These are phyloP conservation scores for Caenorhabditis tropicalis DNA, from an alignment of 1,140 invertebrate genomes.

Conservation along the genomic window DNA sequence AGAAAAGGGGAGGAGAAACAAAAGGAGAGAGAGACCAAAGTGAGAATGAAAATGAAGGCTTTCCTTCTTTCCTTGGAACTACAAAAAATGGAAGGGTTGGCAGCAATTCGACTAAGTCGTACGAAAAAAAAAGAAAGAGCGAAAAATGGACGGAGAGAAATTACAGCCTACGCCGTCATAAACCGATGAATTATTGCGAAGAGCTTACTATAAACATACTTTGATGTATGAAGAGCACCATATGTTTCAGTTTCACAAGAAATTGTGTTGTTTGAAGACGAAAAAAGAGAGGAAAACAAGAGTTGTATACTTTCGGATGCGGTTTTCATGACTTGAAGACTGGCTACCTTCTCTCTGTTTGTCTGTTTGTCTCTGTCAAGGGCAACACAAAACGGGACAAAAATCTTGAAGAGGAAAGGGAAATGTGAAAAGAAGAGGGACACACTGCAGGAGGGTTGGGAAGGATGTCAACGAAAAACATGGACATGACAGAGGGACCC, in stretches of 20 bases:
- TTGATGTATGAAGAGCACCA: background rate
- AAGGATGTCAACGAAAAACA: conserved; percentile 35
- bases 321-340: background rate
- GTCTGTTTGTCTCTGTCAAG: background rate
- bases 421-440: conserved; percentile 30
- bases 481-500: conserved; percentile 10
- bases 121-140: background rate
- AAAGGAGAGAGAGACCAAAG: background rate
- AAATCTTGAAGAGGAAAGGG: conserved; percentile 5
- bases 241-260: background rate
- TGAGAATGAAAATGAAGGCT: background rate
- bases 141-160: background rate
- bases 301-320: background rate
- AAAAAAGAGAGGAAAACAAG: background rate
- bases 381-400: conserved; percentile 16
- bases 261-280: background rate
- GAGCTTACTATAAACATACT: background rate
- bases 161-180: background rate
- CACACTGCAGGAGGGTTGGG: background rate
- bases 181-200: background rate
- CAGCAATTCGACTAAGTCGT: background rate
- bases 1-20: background rate
- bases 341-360: background rate
- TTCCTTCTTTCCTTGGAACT: background rate
- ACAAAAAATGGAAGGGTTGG: conserved; percentile 12